phyloP scores from a whole-genome alignment of 2,113 vertebrate genomes.

The Baryphthengus martii region DNA sequence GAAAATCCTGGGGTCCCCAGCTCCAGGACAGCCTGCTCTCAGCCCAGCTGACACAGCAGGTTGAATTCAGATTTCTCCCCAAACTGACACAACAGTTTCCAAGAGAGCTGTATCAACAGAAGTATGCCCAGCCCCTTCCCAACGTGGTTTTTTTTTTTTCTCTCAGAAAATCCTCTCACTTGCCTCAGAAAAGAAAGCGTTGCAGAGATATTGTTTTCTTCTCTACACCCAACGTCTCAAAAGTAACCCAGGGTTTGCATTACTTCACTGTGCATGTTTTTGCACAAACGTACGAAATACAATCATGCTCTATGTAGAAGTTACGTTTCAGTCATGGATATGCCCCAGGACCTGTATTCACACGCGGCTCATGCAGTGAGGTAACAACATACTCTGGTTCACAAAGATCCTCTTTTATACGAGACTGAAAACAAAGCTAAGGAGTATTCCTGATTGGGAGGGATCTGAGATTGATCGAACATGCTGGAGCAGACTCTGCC shows the following conservation, averaged over 20 bases:
- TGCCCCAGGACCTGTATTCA: neutral
- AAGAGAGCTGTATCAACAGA: neutral
- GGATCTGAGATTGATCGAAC: neutral
- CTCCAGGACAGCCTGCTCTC: neutral
- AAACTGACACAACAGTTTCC: neutral
- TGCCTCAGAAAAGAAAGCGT: neutral
- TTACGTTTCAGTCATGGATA: neutral
- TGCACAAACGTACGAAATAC: neutral
- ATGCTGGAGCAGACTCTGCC: neutral
- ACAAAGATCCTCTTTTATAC: neutral
- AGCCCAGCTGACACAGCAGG: neutral
- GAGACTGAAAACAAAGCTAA: neutral
- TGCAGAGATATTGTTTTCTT: neutral
- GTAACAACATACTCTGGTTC: neutral
- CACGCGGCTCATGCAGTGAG: neutral
- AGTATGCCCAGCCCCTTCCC: neutral
- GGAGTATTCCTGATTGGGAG: neutral
- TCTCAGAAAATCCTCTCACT: neutral
- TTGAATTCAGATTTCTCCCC: neutral
- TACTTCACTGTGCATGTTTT: neutral
- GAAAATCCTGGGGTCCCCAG: rapidly evolving
- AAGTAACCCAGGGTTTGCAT: neutral
- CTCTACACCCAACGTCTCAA: neutral
- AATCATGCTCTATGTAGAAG: neutral
- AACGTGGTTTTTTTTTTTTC: neutral